A percentile compares a stretch with the other conserved stretches of the same genome.
These are phyloP conservation scores for Entelurus aequoreus DNA, from an alignment of 2,113 vertebrate genomes.

Conservation along the genomic window DNA sequence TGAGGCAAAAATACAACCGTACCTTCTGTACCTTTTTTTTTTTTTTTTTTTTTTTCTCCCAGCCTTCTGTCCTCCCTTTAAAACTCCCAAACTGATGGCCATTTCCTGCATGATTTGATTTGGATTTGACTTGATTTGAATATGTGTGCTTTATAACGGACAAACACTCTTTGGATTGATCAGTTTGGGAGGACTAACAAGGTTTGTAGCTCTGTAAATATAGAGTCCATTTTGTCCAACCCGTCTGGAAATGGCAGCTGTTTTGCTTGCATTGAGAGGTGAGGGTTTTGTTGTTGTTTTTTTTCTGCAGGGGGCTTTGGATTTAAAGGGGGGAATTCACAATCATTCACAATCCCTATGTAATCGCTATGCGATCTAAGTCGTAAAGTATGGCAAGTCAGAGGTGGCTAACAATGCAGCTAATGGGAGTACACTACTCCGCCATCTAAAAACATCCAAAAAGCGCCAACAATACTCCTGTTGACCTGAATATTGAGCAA, in stretches of 20 bases:
- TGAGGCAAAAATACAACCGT: too few species aligned
- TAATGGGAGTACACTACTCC: too few species aligned
- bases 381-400: too few species aligned
- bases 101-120: slow-evolving; percentile 68
- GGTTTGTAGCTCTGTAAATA: slow-evolving; percentile 87
- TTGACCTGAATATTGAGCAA: too few species aligned
- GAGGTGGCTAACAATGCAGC: too few species aligned
- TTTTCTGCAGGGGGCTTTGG: slow-evolving; percentile 56
- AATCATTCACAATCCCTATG: too few species aligned
- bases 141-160: slow-evolving; percentile 55
- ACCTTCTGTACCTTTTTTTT: too few species aligned
- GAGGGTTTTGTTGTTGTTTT: not conserved
- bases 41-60: too few species aligned
- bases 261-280: slow-evolving; percentile 66
- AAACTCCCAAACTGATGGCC: slow-evolving; percentile 67
- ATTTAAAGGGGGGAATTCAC: too few species aligned
- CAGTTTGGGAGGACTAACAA: slow-evolving; percentile 72
- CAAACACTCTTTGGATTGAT: slow-evolving; percentile 43
- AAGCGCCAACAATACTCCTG: too few species aligned
- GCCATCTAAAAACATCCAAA: too few species aligned
- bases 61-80: slow-evolving; percentile 61
- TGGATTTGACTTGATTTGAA: slow-evolving; percentile 49
- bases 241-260: slow-evolving; percentile 85
- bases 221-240: slow-evolving; percentile 76
- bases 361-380: too few species aligned